Conservation (phyloP, 2,113 vertebrate genomes). For the Hippocampus zosterae region DNA sequence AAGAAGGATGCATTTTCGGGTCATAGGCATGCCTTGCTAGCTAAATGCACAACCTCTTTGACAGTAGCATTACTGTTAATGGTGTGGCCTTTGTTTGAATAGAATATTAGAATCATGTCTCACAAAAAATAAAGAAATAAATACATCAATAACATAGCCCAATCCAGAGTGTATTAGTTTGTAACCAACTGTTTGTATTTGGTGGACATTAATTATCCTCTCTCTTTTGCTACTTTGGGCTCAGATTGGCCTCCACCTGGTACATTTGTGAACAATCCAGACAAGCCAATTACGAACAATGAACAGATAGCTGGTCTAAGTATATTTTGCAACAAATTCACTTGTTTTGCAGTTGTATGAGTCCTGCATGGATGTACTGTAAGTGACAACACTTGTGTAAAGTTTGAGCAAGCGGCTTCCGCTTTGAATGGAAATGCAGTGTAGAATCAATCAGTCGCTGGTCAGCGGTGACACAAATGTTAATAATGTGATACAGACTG, state of each 20-base stretch:
- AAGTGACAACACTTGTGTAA: slow-evolving; percentile 29
- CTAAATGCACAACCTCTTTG: too few species aligned
- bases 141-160: neutral
- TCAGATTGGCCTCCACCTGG: neutral
- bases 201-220: too few species aligned
- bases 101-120: too few species aligned
- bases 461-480: slow-evolving; percentile 33
- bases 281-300: neutral
- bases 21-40: too few species aligned
- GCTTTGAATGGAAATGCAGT: slow-evolving; percentile 38
- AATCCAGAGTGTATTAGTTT: neutral
- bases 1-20: too few species aligned
- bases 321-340: neutral
- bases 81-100: too few species aligned
- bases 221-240: neutral
- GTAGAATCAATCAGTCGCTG: slow-evolving; percentile 48
- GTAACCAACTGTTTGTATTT: neutral
- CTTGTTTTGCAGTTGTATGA: slow-evolving; percentile 19
- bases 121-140: neutral
- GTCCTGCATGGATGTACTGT: neutral
- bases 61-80: neutral
- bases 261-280: neutral
- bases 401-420: slow-evolving; percentile 26
- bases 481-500: slow-evolving; percentile 34
- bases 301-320: neutral